Conservation (phyloP, 1,140 invertebrate species). For the Drosophila takahashii region DNA sequence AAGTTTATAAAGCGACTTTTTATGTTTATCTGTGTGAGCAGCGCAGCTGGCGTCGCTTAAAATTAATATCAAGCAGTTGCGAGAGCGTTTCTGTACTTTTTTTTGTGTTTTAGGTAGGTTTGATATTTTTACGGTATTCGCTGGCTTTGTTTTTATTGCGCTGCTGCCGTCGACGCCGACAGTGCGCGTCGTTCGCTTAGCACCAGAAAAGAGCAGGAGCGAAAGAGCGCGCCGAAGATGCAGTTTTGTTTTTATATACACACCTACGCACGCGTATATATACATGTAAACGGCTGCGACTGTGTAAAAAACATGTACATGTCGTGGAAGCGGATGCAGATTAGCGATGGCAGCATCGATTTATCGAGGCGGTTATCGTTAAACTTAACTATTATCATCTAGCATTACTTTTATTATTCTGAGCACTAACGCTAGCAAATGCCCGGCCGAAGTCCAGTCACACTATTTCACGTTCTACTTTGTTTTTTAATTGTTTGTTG, state of each 20-base stretch:
- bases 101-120: constrained; percentile 34
- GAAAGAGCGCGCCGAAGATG: constrained; percentile 18
- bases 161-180: constrained; percentile 40
- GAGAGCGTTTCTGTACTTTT: constrained; percentile 40
- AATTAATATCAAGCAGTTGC: constrained; percentile 42
- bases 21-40: constrained; percentile 24
- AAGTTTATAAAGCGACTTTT: constrained; percentile 27
- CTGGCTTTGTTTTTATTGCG: constrained; percentile 48
- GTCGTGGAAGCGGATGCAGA: constrained; percentile 30
- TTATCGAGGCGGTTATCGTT: constrained; percentile 23
- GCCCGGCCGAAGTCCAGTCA: background rate
- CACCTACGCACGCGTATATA: constrained; percentile 45
- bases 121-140: constrained; percentile 45
- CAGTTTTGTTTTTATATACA: constrained; percentile 25
- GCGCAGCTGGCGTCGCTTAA: constrained; percentile 27
- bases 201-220: background rate
- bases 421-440: background rate
- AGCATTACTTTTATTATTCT: background rate
- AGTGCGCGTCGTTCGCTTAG: constrained; percentile 40
- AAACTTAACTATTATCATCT: background rate
- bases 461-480: background rate
- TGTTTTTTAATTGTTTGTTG: background rate
- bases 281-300: constrained; percentile 35
- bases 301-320: constrained; percentile 35
- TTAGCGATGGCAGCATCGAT: constrained; percentile 38